Evolutionary conservation across 2,797 vertebrate genomes (phyloP).

Genomic region (Sebastes kiyomatsui): DNA sequence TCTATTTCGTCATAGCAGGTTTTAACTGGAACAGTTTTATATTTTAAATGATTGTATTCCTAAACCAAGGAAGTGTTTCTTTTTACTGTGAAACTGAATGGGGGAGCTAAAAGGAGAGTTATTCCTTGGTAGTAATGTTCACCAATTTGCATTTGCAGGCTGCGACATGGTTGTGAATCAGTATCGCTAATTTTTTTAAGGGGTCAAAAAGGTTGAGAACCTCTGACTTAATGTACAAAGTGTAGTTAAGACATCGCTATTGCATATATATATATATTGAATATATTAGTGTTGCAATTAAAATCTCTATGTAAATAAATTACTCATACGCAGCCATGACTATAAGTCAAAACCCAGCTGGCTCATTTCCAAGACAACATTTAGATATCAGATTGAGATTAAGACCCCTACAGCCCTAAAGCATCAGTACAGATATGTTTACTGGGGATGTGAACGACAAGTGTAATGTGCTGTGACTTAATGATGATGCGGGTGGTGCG

Average conservation of each 20-base stretch:
- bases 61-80: neutral
- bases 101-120: neutral
- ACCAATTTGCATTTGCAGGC: neutral
- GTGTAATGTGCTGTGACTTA: slow-evolving; percentile 17
- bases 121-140: neutral
- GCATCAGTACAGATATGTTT: neutral
- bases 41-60: neutral
- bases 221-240: neutral
- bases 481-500: slow-evolving; percentile 11
- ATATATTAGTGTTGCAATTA: neutral
- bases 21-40: neutral
- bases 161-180: neutral
- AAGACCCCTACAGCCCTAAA: neutral
- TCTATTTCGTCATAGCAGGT: neutral
- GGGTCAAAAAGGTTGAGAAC: neutral
- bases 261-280: too few species aligned
- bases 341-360: neutral
- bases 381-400: slow-evolving; percentile 3
- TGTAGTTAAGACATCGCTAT: neutral
- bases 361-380: neutral
- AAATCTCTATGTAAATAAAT: slow-evolving; percentile 13
- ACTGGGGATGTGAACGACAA: neutral
- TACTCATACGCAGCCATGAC: neutral
- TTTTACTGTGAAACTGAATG: neutral
- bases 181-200: neutral